phyloP scores from a whole-genome alignment of 2,888 invertebrate genomes.

The Acleris emargana region DNA sequence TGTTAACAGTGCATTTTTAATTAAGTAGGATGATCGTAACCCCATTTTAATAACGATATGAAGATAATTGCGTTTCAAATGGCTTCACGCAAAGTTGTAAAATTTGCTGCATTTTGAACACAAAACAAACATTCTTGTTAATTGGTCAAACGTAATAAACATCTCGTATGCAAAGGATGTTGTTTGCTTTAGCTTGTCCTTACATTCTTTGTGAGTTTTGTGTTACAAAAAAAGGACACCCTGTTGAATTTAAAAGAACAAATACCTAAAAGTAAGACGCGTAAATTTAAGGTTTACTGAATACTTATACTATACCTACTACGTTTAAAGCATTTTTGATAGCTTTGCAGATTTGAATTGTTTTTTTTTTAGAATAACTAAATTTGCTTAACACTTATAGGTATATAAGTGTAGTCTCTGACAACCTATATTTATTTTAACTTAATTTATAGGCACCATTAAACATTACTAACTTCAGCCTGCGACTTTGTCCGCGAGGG shows the following conservation, averaged over 20 bases:
- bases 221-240: slow-evolving; percentile 6
- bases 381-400: too few relatives aligned
- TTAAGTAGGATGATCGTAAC: not conserved
- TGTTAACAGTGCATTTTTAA: not conserved
- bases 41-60: slow-evolving; percentile 2
- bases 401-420: too few relatives aligned
- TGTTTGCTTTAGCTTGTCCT: slow-evolving; percentile 41
- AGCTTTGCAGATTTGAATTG: too few relatives aligned
- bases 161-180: slow-evolving; percentile 48
- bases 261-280: not conserved
- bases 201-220: slow-evolving; percentile 30
- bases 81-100: slow-evolving; percentile 18
- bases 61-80: slow-evolving; percentile 6
- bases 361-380: too few relatives aligned
- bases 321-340: too few relatives aligned
- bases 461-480: too few relatives aligned
- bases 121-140: slow-evolving; percentile 40
- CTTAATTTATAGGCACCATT: too few relatives aligned
- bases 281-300: not conserved
- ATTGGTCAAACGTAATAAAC: slow-evolving; percentile 54
- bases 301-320: too few relatives aligned
- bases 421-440: too few relatives aligned
- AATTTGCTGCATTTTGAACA: slow-evolving; percentile 24
- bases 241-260: not conserved
- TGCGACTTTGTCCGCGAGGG: too few relatives aligned